Evolutionary conservation across 37 sponge, comb jelly and placozoan species (phyloP).

Genomic region (Corticium candelabrum): DNA sequence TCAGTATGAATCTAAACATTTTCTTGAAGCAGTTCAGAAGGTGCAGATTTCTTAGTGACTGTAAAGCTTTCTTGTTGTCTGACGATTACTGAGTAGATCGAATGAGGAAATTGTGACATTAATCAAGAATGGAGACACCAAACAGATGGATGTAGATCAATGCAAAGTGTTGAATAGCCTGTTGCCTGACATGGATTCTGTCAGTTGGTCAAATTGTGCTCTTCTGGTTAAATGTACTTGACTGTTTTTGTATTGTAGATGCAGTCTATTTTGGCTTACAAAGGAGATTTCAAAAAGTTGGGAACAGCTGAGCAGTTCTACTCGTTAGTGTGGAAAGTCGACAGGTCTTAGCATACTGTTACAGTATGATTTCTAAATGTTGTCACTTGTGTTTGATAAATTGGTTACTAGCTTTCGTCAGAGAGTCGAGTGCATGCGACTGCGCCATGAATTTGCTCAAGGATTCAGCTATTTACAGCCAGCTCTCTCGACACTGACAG

Average conservation of each 20-base stretch:
- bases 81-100: neutral
- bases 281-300: constrained; percentile 37
- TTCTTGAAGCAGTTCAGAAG: constrained; percentile 85
- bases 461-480: neutral
- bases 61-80: neutral
- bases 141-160: neutral
- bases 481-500: neutral
- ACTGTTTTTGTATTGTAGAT: too few relatives aligned
- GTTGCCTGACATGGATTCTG: neutral
- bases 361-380: too few relatives aligned
- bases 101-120: neutral
- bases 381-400: too few relatives aligned
- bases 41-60: constrained; percentile 14
- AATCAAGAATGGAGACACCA: neutral
- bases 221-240: neutral
- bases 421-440: neutral
- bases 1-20: constrained; percentile 79
- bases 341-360: constrained; percentile 32
- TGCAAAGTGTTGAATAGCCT: neutral
- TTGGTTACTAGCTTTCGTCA: too few relatives aligned
- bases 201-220: too few relatives aligned
- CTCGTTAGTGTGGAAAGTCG: constrained; percentile 25
- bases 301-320: constrained; percentile 75
- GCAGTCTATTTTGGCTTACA: constrained; percentile 12
- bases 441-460: neutral